Base-by-base conservation (phyloP, 2,888 invertebrate genomes). In the Galerucella pusilla region DNA sequence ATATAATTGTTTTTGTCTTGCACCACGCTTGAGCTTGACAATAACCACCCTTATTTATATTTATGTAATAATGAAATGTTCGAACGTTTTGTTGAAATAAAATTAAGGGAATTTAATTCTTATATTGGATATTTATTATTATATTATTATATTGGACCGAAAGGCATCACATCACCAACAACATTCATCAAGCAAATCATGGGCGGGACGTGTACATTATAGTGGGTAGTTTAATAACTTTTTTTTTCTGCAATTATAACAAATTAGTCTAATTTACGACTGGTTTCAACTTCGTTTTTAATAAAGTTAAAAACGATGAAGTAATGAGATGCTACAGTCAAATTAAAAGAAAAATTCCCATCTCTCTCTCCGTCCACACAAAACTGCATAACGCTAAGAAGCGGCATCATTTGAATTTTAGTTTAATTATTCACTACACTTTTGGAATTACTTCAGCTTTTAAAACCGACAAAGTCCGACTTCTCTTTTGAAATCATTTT, bases 241-340 rank as follows among this genome's bases (percentile, higher is more conserved):
- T 52, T 52, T 52, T 52, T 52, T 14, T n/a, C n/a, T 52, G 52
- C 52, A 52, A 52, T 52, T 52, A 52, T 7, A 52, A n/a, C 52
- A 7, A 2, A 52, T 52, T 52, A 52, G 52, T 52, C 52, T n/a
- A n/a, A 52, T 52, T 52, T 52, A 52, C n/a, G 52, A 28, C 28
- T 12, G 60, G 16, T 60, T 60, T 28, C 28, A 12, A 28, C 14
- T 11, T 12, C 28, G 25, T 60, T 60, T 28, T 28, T 60, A 60
- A 60, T 60, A 60, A 60, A 60, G 28, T 60, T 60, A 28, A 28
- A 52, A 60, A 60, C 60, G 60, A 60, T 60, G 7, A 28, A 63
- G 63, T 63, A 63, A 63, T 63, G 63, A 63, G 63, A 63, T 35
- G 63, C 35, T 63, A 63, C 63, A 63, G 35, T 63, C 63, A 63